Evolutionary conservation across 1,140 invertebrate species (phyloP).

Genomic region (Eubasilissa regina): DNA sequence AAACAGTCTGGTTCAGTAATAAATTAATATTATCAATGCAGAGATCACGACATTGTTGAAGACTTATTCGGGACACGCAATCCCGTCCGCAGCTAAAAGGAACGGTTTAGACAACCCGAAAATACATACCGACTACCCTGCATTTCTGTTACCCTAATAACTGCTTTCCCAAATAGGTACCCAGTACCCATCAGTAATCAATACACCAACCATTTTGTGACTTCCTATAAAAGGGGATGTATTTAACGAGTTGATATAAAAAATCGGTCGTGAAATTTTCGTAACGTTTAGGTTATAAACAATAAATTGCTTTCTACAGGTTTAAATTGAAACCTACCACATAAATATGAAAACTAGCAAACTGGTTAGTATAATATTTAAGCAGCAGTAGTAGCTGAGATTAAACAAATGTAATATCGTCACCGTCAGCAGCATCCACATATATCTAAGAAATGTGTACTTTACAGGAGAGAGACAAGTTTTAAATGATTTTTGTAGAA

Average conservation of each 20-base stretch:
- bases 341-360: too few species aligned
- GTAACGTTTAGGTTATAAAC: too few species aligned
- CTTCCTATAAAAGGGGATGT: conserved; percentile 21
- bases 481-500: too few species aligned
- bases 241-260: not conserved
- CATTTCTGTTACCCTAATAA: conserved; percentile 21
- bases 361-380: too few species aligned
- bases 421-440: too few species aligned
- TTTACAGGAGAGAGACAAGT: too few species aligned
- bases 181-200: conserved; percentile 18
- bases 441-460: too few species aligned
- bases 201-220: conserved; percentile 21
- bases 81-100: conserved; percentile 5
- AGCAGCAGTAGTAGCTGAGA: too few species aligned
- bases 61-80: conserved; percentile 44
- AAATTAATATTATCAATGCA: conserved; percentile 55
- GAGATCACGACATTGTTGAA: conserved; percentile 40
- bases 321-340: too few species aligned
- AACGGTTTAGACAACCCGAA: conserved; percentile 5
- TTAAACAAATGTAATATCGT: too few species aligned
- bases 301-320: too few species aligned
- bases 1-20: conserved; percentile 46
- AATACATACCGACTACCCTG: conserved; percentile 9
- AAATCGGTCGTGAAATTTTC: too few species aligned
- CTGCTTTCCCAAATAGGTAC: conserved; percentile 7